Percentiles rank a stretch among this genome's conserved stretches.
These are phyloP conservation scores for Rhinatrema bivittatum DNA, from an alignment of 2,797 vertebrate genomes.

Conservation along the genomic window DNA sequence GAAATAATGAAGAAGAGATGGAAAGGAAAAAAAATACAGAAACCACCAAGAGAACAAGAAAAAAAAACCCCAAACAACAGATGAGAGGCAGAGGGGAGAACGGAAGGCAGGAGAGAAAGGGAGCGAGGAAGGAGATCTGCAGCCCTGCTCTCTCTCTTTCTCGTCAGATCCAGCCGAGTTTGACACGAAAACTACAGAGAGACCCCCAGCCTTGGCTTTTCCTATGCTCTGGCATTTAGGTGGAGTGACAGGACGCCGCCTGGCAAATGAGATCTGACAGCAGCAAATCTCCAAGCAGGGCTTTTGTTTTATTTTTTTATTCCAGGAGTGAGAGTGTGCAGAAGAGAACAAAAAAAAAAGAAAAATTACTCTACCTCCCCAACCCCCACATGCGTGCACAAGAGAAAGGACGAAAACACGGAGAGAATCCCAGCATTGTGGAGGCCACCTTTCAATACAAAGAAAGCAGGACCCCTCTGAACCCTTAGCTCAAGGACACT, in stretches of 20 bases:
- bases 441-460: too few relatives aligned
- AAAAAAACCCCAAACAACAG: too few relatives aligned
- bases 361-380: too few relatives aligned
- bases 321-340: too few relatives aligned
- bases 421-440: not conserved
- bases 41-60: too few relatives aligned
- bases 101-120: not conserved
- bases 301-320: not conserved
- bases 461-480: not conserved
- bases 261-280: constrained; percentile 4
- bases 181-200: constrained; percentile 17
- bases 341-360: constrained; percentile 8
- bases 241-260: not conserved
- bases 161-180: constrained; percentile 37
- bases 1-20: too few relatives aligned
- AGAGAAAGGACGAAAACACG: not conserved
- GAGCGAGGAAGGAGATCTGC: constrained; percentile 28
- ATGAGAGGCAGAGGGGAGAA: too few relatives aligned
- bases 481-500: not conserved
- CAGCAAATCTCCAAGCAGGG: not conserved
- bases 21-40: constrained; percentile 9
- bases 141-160: constrained; percentile 33
- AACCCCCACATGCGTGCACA: too few relatives aligned
- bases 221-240: constrained; percentile 18
- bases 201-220: not conserved